Conservation (phyloP, 2,113 vertebrate genomes). For the Strigops habroptila region DNA sequence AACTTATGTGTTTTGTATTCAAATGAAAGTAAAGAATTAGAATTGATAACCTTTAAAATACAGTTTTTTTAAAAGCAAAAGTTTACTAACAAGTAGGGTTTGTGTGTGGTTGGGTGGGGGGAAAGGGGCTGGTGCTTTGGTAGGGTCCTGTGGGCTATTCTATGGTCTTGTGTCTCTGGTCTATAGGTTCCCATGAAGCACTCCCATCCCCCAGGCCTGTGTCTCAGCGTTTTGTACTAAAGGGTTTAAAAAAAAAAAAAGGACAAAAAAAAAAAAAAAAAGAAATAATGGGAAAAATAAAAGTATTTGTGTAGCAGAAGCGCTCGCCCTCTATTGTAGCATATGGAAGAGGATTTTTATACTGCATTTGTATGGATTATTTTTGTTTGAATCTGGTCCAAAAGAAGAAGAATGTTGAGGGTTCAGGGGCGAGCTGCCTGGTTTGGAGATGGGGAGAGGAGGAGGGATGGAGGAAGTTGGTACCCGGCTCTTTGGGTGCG, state of each 20-base stretch:
- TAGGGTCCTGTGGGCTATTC: conserved; percentile 4
- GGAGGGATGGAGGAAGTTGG: background rate
- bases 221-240: conserved; percentile 40
- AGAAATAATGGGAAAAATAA: conserved; percentile 43
- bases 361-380: conserved; percentile 70
- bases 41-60: conserved; percentile 70
- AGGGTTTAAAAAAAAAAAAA: background rate
- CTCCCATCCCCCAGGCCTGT: background rate
- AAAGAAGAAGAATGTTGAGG: background rate
- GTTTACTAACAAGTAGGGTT: conserved; percentile 57
- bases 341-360: conserved; percentile 73
- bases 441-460: background rate
- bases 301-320: conserved; percentile 68
- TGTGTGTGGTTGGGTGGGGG: conserved; percentile 1
- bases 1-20: conserved; percentile 73
- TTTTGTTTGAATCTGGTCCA: conserved; percentile 54
- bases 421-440: background rate
- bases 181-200: background rate
- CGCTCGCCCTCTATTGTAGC: conserved; percentile 64
- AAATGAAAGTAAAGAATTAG: conserved; percentile 76
- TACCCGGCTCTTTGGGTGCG: background rate
- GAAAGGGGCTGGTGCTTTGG: background rate
- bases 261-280: background rate
- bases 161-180: conserved; percentile 19
- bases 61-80: conserved; percentile 41